Evolutionary conservation across 2,113 vertebrate species (phyloP).

Genomic region (Diadophis punctatus): DNA sequence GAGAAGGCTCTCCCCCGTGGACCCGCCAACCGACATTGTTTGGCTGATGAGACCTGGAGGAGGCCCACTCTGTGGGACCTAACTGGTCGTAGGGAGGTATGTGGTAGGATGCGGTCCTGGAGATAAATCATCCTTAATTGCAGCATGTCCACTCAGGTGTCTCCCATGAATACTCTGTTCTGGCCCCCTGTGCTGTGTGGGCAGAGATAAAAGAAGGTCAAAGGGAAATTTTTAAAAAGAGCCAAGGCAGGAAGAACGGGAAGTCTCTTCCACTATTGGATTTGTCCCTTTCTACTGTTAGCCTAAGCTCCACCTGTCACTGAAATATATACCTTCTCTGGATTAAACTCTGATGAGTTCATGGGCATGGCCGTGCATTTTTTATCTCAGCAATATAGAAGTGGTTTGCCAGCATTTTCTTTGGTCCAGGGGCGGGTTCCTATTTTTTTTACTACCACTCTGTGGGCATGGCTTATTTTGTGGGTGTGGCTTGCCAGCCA

Average conservation of each 20-base stretch:
- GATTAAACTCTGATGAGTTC: neutral
- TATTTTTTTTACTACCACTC: too few species aligned
- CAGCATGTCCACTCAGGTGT: neutral
- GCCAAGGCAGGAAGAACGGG: neutral
- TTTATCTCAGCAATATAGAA: neutral
- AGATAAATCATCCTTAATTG: neutral
- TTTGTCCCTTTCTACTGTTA: neutral
- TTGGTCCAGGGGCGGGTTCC: neutral
- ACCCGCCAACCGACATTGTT: too few species aligned
- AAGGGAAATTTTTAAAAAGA: neutral
- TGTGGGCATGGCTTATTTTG: too few species aligned
- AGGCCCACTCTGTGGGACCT: too few species aligned
- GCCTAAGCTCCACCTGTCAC: neutral
- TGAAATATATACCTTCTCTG: neutral
- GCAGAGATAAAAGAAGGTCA: neutral
- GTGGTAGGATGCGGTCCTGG: too few species aligned
- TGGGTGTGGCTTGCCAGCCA: too few species aligned
- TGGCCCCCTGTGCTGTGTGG: neutral
- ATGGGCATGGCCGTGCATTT: neutral
- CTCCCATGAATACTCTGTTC: neutral
- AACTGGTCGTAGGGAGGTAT: too few species aligned
- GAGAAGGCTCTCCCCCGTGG: too few species aligned
- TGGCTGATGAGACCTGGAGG: too few species aligned
- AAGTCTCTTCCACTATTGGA: neutral
- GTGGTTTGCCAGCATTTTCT: neutral